phyloP scores from a whole-genome alignment of 2,888 invertebrate species.

The Drepanosiphum platanoidis region DNA sequence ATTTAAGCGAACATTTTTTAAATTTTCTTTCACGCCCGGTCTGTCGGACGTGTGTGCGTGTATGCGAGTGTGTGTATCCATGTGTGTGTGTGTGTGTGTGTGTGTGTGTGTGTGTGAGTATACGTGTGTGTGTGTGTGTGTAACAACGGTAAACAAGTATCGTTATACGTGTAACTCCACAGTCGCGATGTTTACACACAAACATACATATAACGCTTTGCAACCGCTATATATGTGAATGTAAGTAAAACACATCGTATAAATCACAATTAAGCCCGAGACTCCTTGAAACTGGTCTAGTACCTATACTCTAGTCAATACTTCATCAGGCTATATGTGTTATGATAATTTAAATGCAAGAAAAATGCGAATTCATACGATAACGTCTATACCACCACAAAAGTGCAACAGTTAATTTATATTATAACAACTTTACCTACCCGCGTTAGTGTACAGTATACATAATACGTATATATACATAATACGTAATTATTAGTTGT shows the following conservation, averaged over 20 bases:
- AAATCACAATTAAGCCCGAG: conserved; percentile 51
- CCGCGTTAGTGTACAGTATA: no score
- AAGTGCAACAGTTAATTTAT: not conserved
- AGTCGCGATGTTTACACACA: conserved; percentile 50
- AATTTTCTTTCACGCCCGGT: conserved; percentile 16
- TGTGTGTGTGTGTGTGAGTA: not conserved
- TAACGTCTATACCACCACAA: not conserved
- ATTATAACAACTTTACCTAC: not conserved
- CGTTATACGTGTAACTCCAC: conserved; percentile 38
- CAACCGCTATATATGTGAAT: conserved; percentile 23
- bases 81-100: not conserved
- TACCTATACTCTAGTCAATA: conserved; percentile 5
- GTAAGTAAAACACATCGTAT: conserved; percentile 37
- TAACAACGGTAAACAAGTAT: conserved; percentile 52
- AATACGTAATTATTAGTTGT: no score
- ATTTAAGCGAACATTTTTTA: not conserved
- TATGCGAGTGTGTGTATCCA: not conserved
- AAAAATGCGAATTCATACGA: not conserved
- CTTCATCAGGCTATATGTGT: not conserved
- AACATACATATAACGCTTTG: conserved; percentile 22
- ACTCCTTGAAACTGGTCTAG: conserved; percentile 15
- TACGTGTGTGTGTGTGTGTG: conserved; percentile 1
- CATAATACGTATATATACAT: not conserved
- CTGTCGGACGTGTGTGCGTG: not conserved
- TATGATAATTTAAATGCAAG: not conserved